Evolutionary conservation across 2,888 invertebrate genomes (phyloP).

Genomic region (Isoperla grammatica): DNA sequence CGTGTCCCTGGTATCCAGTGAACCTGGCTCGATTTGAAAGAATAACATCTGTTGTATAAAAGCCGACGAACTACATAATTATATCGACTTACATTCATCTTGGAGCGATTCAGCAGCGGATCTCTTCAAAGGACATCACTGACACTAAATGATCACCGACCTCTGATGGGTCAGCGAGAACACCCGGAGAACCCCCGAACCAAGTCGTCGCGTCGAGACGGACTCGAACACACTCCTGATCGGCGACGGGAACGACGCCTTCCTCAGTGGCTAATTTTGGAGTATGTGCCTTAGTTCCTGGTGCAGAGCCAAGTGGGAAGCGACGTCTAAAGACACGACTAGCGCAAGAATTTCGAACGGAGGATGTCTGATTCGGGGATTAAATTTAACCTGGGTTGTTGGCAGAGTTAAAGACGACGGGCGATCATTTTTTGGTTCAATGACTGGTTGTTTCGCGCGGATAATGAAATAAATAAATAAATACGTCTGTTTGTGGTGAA

Average conservation of each 20-base stretch:
- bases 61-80: too few relatives aligned
- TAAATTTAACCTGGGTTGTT: slow-evolving; percentile 1
- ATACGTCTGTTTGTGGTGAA: too few relatives aligned
- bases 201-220: background rate
- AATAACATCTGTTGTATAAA: too few relatives aligned
- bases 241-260: background rate
- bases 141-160: background rate
- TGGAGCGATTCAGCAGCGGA: background rate
- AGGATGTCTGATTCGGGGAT: background rate
- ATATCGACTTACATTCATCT: background rate
- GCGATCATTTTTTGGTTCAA: slow-evolving; percentile 4
- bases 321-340: background rate
- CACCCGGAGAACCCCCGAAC: background rate
- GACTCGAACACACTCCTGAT: background rate
- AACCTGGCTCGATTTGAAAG: too few relatives aligned
- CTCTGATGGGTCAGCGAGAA: background rate
- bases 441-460: background rate
- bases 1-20: too few relatives aligned
- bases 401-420: background rate
- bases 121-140: background rate
- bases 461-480: too few relatives aligned
- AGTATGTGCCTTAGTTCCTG: background rate
- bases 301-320: slow-evolving; percentile 12
- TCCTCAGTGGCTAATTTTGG: background rate
- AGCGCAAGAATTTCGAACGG: slow-evolving; percentile 1